Evolutionary conservation across 2,113 vertebrate species (phyloP).

Genomic region (Grammomys dolichurus): DNA sequence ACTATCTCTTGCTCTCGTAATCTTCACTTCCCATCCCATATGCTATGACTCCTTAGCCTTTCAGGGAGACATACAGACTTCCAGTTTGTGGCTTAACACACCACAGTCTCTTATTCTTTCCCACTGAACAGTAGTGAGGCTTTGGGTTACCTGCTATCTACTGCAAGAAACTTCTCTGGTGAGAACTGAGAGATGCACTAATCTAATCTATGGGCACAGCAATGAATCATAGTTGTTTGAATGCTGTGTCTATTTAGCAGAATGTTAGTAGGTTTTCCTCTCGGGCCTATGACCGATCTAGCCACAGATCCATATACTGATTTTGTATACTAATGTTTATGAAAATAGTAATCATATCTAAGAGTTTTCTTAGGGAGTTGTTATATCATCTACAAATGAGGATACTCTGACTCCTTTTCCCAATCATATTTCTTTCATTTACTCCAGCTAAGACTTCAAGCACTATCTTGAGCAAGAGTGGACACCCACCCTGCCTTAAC

Average conservation of each 20-base stretch:
- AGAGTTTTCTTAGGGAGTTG: no score
- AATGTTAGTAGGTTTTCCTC: background rate
- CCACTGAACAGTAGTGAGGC: background rate
- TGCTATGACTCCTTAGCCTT: background rate
- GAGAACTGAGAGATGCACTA: background rate
- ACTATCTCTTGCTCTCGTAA: background rate
- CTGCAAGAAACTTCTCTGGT: background rate
- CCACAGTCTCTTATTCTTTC: background rate
- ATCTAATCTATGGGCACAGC: background rate
- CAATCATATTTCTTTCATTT: background rate
- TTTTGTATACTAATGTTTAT: background rate
- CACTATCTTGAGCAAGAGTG: background rate
- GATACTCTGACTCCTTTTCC: background rate
- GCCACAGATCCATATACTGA: background rate
- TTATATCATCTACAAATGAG: background rate
- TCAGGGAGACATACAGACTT: background rate
- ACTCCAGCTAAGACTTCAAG: background rate
- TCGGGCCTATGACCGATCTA: background rate
- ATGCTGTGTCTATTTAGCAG: background rate
- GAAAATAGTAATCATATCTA: background rate
- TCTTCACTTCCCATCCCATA: background rate
- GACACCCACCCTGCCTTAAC: background rate
- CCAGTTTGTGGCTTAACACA: background rate
- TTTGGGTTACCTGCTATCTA: background rate
- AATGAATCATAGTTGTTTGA: background rate